phyloP scores from a whole-genome alignment of 2,797 vertebrate species.

The Hephaestus fuliginosus region DNA sequence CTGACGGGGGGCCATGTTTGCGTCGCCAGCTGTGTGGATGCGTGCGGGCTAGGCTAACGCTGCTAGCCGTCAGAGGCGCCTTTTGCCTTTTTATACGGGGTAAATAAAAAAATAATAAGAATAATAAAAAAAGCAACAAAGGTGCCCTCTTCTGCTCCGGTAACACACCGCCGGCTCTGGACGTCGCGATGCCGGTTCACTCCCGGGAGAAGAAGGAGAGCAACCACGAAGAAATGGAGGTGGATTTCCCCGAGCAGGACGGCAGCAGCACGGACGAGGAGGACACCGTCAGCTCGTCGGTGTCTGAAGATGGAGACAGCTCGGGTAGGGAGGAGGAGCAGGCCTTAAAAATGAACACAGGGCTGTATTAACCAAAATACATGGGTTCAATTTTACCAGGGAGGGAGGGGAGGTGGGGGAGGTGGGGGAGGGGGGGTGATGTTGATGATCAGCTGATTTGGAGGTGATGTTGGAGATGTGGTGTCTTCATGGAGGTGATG shows the following conservation, averaged over 20 bases:
- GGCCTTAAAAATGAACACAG: slow-evolving; percentile 49
- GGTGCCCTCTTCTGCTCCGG: slow-evolving; percentile 7
- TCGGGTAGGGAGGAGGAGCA: slow-evolving; percentile 89
- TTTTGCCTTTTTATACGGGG: slow-evolving; percentile 27
- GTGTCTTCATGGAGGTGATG: slow-evolving; percentile 42
- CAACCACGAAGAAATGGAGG: slow-evolving; percentile 98
- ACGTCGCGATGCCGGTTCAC: slow-evolving; percentile 91
- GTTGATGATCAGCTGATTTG: not conserved
- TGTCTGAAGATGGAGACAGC: slow-evolving; percentile 97
- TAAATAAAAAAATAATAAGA: not conserved
- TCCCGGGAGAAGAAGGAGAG: slow-evolving; percentile 95
- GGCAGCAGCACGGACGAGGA: slow-evolving; percentile 97
- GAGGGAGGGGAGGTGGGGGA: too few relatives aligned
- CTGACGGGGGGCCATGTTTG: slow-evolving; percentile 59
- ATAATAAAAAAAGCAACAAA: not conserved
- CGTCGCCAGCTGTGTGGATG: slow-evolving; percentile 71
- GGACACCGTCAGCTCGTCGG: slow-evolving; percentile 96
- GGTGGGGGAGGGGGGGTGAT: too few relatives aligned
- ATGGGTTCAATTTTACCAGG: not conserved
- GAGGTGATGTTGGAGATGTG: slow-evolving; percentile 22
- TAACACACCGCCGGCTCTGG: not conserved
- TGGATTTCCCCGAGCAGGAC: slow-evolving; percentile 96
- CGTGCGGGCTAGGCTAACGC: slow-evolving; percentile 73
- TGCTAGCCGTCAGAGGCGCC: slow-evolving; percentile 66
- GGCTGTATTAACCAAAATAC: not conserved